A percentile compares a stretch with the other conserved stretches of the same genome.
Evolutionary conservation across 2,113 vertebrate species (phyloP).

Genomic region (Sphyrna mokarran): DNA sequence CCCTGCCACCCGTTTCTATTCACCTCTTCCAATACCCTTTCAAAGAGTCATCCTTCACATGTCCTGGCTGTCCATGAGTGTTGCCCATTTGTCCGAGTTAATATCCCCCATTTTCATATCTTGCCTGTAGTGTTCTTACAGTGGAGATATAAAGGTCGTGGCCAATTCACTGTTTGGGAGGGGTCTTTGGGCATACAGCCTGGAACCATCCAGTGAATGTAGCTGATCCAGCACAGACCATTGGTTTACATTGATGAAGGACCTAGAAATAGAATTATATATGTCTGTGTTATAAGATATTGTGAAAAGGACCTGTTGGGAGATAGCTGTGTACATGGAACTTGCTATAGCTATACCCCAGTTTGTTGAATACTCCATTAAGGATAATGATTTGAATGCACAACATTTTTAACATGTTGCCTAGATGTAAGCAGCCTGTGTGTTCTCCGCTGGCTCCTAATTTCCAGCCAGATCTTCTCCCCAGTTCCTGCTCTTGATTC

Average conservation of each 20-base stretch:
- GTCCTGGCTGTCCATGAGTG: too few species aligned
- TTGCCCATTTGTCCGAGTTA: too few species aligned
- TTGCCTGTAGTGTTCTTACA: too few species aligned
- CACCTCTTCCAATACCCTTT: too few species aligned
- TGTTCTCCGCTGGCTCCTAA: not conserved
- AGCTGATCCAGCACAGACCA: too few species aligned
- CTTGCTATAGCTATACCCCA: not conserved
- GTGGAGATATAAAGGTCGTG: too few species aligned
- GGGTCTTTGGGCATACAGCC: too few species aligned
- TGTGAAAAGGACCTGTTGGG: not conserved
- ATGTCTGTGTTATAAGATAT: not conserved
- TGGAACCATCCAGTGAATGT: too few species aligned
- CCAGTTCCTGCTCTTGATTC: not conserved
- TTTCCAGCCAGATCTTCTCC: not conserved
- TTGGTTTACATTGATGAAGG: not conserved
- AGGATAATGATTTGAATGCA: not conserved
- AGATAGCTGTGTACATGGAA: not conserved
- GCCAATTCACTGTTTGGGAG: too few species aligned
- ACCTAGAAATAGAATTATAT: not conserved
- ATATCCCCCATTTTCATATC: too few species aligned
- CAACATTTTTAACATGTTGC: not conserved
- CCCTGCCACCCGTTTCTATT: too few species aligned
- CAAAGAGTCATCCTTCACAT: too few species aligned
- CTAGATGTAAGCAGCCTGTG: not conserved
- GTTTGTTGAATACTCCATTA: not conserved